These are phyloP conservation scores for Drosophila persimilis DNA, from an alignment of 1,140 invertebrate species.

Conservation along the genomic window DNA sequence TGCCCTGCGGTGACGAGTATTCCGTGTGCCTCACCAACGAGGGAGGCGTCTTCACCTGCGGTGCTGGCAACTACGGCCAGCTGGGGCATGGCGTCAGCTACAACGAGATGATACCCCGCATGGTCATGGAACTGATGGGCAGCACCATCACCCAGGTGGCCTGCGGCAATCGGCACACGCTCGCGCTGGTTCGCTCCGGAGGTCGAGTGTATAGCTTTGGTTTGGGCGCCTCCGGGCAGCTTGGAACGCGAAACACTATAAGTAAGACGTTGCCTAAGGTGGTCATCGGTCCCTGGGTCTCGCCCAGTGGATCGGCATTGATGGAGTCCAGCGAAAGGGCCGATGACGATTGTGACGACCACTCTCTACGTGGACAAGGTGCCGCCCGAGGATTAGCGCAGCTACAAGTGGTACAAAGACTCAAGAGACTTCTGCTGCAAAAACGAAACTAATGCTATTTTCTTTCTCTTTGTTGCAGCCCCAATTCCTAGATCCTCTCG, in stretches of 20 bases:
- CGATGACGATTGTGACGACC: slow-evolving; percentile 87
- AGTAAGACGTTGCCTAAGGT: slow-evolving; percentile 86
- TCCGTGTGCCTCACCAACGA: slow-evolving; percentile 94
- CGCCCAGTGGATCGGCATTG: slow-evolving; percentile 84
- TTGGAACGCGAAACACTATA: slow-evolving; percentile 86
- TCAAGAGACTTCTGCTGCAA: neutral
- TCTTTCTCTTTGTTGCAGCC: slow-evolving; percentile 24
- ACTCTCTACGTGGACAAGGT: slow-evolving; percentile 83
- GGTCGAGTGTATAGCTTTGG: slow-evolving; percentile 95
- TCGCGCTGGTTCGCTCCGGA: slow-evolving; percentile 90
- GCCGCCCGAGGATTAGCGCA: slow-evolving; percentile 86
- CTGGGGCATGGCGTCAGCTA: slow-evolving; percentile 90
- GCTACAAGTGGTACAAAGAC: slow-evolving; percentile 80
- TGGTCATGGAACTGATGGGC: slow-evolving; percentile 91
- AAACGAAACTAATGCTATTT: neutral
- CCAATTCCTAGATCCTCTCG: slow-evolving; percentile 86
- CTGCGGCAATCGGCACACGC: slow-evolving; percentile 91
- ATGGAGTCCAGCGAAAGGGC: slow-evolving; percentile 64
- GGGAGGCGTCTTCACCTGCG: slow-evolving; percentile 97
- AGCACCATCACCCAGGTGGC: slow-evolving; percentile 94
- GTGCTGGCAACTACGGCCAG: slow-evolving; percentile 95
- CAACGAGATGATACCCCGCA: slow-evolving; percentile 94
- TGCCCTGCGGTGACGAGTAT: slow-evolving; percentile 94
- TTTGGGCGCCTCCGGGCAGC: slow-evolving; percentile 93
- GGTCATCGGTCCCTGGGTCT: slow-evolving; percentile 88